Conservation (phyloP, 2,113 vertebrate genomes). For the Cochlearius cochlearius region DNA sequence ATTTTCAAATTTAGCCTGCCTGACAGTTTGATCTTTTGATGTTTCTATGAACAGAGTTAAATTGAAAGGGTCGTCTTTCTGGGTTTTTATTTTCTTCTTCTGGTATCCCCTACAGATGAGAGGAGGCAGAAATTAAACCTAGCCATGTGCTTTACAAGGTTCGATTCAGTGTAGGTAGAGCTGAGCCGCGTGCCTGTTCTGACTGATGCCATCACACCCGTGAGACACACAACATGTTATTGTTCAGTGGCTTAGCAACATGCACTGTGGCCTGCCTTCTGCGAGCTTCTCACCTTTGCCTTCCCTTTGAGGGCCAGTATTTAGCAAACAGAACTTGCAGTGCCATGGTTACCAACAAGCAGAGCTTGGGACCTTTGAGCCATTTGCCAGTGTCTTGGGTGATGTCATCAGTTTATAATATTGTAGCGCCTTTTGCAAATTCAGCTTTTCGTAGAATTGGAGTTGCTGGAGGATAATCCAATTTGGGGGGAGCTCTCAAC, state of each 20-base stretch:
- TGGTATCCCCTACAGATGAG: not conserved
- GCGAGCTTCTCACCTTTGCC: constrained; percentile 38
- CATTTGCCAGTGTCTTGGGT: not conserved
- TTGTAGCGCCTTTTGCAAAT: not conserved
- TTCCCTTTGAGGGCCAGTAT: constrained; percentile 51
- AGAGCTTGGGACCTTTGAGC: not conserved
- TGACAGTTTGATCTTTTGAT: not conserved
- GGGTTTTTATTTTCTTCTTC: not conserved
- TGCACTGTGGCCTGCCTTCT: not conserved
- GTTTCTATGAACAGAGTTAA: not conserved
- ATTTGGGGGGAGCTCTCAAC: not conserved
- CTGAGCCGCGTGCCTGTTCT: constrained; percentile 55
- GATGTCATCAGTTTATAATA: not conserved
- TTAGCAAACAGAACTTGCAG: constrained; percentile 57
- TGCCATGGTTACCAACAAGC: constrained; percentile 40
- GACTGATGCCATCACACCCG: constrained; percentile 23
- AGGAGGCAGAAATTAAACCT: not conserved
- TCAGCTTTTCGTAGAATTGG: not conserved
- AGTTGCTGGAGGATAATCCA: not conserved
- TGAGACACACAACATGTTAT: constrained; percentile 12
- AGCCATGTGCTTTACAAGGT: not conserved
- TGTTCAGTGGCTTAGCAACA: constrained; percentile 52
- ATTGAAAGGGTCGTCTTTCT: not conserved
- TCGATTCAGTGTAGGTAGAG: not conserved
- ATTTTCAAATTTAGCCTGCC: not conserved